Conservation (phyloP, 2,113 vertebrate genomes). For the Felis catus region DNA sequence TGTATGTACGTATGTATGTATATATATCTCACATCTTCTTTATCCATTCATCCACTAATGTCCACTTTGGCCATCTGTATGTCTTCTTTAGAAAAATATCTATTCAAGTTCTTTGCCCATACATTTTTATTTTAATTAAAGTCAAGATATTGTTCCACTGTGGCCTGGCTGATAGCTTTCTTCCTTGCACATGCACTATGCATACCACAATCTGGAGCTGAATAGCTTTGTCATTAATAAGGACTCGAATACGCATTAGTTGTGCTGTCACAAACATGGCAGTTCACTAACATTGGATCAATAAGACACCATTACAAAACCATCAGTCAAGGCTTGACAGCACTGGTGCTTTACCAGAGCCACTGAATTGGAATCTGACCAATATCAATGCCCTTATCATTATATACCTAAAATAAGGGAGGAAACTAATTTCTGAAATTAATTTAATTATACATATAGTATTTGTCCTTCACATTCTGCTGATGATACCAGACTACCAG, state of each 20-base stretch:
- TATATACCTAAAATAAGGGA: not conserved
- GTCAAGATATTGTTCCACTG: not conserved
- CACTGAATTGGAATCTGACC: slow-evolving; percentile 5
- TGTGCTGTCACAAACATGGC: not conserved
- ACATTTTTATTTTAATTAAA: slow-evolving; percentile 1
- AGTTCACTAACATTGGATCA: not conserved
- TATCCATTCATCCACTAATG: not conserved
- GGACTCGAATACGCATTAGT: not conserved
- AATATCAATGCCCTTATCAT: not conserved
- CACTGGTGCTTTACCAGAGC: not conserved
- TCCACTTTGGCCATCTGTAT: not conserved
- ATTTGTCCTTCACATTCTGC: not conserved
- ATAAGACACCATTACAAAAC: not conserved
- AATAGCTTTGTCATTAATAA: not conserved
- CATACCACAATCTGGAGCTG: not conserved
- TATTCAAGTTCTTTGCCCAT: not conserved
- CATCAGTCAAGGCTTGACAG: not conserved
- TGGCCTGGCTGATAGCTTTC: not conserved
- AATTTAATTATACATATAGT: not conserved
- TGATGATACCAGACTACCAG: not conserved
- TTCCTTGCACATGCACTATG: not conserved
- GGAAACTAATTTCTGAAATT: slow-evolving; percentile 19
- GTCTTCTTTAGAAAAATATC: not conserved
- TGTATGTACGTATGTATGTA: too few relatives aligned
- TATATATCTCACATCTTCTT: not conserved